Base-by-base conservation (phyloP, 2,888 invertebrate species). In the Globia sparganii region DNA sequence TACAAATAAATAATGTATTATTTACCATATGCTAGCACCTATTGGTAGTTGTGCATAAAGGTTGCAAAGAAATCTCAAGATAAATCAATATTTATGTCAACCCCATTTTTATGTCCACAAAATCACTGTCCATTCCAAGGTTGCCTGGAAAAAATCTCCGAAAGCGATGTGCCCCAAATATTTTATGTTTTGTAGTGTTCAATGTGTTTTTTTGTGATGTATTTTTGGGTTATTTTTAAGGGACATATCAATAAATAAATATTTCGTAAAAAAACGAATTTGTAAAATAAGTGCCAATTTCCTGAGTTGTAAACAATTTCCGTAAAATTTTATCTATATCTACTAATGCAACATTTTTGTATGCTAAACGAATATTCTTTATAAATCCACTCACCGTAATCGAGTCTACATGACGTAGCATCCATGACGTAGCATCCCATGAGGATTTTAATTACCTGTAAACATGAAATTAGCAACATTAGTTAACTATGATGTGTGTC, bases 391-490 rank as follows among this genome's bases (percentile, higher is more conserved):
- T 87, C 68, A 87, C 88, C 80, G 65, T 78, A 59, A 70, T 73
- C 18, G 5, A 77, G 73, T 79, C 49, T 65, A 67, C 65, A 77
- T 79, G 79, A 75, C 61, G 83, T 67, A 67, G 70, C 61, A 78
- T 85, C 69, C 78, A 76, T 79, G 78, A 75, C 61, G 82, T 69
- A 67, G 72, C 61, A 78, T 85, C 71, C 78, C 85, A 64, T 73
- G 87, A 56, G 85, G 70, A 77, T 84, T 68, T 65, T 80, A 71
- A 85, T 88, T 86, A 87, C 88, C 87, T 88, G 87, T 25, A 67
- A 85, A 80, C 69, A 86, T 67, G 80, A 73, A 77, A 84, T 75
- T 77, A 73, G 59, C 0, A 28, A 67, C 65, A 73, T 88, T 78
- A 86, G 67, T 80, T 75, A 65, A 72, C 6, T 67, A 18, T 68